phyloP scores from a whole-genome alignment of 2,888 invertebrate genomes.

The Xanthia togata region DNA sequence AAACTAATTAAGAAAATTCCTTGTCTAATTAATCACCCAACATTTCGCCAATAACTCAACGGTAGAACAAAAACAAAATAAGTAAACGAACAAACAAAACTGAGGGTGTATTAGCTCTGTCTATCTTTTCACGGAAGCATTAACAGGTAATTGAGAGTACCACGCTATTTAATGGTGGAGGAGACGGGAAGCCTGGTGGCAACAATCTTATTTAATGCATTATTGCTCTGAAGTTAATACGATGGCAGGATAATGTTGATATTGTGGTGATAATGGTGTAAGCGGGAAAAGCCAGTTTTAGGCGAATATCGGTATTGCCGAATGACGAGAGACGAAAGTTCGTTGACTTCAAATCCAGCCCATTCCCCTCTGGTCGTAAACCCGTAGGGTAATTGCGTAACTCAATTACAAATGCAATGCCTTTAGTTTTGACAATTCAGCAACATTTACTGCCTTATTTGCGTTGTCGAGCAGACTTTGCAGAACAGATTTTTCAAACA shows the following conservation, averaged over 20 bases:
- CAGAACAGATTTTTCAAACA: too few species aligned
- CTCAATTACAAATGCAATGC: neutral
- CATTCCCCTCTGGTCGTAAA: neutral
- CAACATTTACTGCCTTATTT: too few species aligned
- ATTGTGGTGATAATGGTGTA: constrained; percentile 41
- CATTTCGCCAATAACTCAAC: constrained; percentile 48
- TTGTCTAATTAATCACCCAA: constrained; percentile 49
- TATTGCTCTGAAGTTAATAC: constrained; percentile 54
- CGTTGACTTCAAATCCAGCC: constrained; percentile 9
- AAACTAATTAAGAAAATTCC: constrained; percentile 56
- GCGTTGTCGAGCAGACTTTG: neutral
- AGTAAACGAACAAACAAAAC: constrained; percentile 60
- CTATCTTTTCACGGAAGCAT: constrained; percentile 59
- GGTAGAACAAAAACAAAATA: constrained; percentile 60
- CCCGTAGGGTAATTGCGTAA: neutral
- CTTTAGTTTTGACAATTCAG: too few species aligned
- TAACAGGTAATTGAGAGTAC: constrained; percentile 61
- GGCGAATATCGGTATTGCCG: neutral
- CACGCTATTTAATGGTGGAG: constrained; percentile 54
- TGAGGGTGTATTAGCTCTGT: constrained; percentile 58
- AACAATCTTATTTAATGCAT: constrained; percentile 58
- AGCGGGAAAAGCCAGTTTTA: constrained; percentile 4
- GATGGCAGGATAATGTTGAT: constrained; percentile 52
- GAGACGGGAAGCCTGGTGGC: constrained; percentile 28
- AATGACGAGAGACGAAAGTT: neutral